These are phyloP conservation scores for Cochlearius cochlearius DNA, from an alignment of 2,113 vertebrate species.

Conservation along the genomic window DNA sequence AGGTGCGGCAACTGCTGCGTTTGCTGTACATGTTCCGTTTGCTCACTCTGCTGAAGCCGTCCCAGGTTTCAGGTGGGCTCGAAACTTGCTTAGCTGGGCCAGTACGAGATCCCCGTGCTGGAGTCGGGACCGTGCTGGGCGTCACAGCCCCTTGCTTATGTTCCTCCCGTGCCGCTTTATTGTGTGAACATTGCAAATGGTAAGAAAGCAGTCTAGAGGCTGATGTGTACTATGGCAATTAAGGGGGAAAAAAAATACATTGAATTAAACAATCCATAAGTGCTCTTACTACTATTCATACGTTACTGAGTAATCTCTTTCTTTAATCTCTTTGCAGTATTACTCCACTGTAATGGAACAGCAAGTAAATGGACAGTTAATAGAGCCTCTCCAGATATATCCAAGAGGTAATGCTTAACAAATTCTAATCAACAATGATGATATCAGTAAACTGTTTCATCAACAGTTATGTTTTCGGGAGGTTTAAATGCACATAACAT, in stretches of 20 bases:
- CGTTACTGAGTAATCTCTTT: slow-evolving; percentile 54
- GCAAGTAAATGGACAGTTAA: slow-evolving; percentile 90
- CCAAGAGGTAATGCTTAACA: slow-evolving; percentile 83
- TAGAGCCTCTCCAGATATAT: slow-evolving; percentile 97
- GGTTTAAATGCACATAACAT: slow-evolving; percentile 62
- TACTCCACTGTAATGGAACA: slow-evolving; percentile 95
- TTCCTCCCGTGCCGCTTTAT: background rate
- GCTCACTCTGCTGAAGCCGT: background rate
- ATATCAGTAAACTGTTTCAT: slow-evolving; percentile 57
- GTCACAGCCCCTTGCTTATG: fast-evolving
- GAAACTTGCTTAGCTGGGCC: background rate
- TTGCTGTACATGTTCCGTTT: background rate
- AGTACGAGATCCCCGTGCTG: background rate
- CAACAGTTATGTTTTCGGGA: slow-evolving; percentile 62
- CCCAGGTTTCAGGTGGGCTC: background rate
- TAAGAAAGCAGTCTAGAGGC: background rate
- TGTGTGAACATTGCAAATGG: background rate
- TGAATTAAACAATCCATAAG: background rate
- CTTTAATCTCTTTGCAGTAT: slow-evolving; percentile 84
- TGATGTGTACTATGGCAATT: background rate
- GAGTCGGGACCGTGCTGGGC: background rate
- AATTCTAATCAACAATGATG: slow-evolving; percentile 61
- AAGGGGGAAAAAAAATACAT: background rate
- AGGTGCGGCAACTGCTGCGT: background rate
- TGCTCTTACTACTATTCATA: slow-evolving; percentile 13